These are phyloP conservation scores for Deroptyus accipitrinus DNA, from an alignment of 2,113 vertebrate species.

Conservation along the genomic window DNA sequence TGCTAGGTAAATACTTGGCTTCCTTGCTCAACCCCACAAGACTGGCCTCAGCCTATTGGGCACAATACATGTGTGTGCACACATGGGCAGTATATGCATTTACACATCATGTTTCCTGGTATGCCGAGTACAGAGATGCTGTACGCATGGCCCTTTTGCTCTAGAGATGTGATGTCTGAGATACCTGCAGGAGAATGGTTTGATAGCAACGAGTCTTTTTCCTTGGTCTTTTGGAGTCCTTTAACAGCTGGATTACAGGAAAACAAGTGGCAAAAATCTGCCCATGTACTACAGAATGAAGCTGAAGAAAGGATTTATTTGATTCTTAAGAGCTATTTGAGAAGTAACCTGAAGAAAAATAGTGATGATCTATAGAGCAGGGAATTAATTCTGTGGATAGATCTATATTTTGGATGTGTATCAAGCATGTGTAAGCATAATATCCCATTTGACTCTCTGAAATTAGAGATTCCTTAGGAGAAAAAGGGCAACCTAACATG, in stretches of 20 bases:
- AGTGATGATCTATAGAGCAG: neutral
- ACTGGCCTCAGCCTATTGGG: neutral
- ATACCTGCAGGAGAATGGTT: neutral
- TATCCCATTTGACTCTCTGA: neutral
- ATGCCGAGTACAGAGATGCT: neutral
- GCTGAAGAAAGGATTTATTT: neutral
- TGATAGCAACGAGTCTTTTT: neutral
- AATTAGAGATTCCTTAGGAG: neutral
- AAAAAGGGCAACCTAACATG: neutral
- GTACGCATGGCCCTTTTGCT: neutral
- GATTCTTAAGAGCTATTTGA: neutral
- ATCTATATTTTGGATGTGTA: neutral
- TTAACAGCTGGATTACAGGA: neutral
- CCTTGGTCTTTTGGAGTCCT: neutral
- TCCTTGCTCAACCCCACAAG: neutral
- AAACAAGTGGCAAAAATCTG: neutral
- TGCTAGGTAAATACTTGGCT: neutral
- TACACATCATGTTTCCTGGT: neutral
- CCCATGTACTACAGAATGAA: neutral
- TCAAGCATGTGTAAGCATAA: neutral
- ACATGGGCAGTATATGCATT: no score
- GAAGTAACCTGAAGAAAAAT: neutral
- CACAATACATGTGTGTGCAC: rapidly evolving
- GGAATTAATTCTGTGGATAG: neutral
- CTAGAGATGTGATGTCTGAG: neutral